phyloP scores from a whole-genome alignment of 2,888 invertebrate species.

The Gari tellinella region DNA sequence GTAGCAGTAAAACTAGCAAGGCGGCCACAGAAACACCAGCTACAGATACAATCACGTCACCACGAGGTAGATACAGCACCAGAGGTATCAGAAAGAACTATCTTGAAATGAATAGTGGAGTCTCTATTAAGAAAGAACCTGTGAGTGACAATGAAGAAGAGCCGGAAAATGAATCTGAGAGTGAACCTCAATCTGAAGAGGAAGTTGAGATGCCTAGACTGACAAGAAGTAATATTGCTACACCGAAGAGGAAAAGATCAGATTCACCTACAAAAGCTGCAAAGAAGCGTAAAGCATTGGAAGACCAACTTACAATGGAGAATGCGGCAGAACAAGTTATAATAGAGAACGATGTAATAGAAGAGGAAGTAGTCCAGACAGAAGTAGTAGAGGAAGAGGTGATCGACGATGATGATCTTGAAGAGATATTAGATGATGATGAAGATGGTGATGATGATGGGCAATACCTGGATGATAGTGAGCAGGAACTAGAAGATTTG shows the following conservation, averaged over 20 bases:
- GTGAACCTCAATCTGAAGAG: slow-evolving; percentile 9
- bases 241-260: not conserved
- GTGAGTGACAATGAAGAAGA: slow-evolving; percentile 31
- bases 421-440: slow-evolving; percentile 19
- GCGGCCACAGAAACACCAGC: slow-evolving; percentile 4
- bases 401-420: slow-evolving; percentile 7
- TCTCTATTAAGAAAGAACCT: slow-evolving; percentile 32
- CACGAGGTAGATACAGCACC: slow-evolving; percentile 57
- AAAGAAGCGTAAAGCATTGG: no score
- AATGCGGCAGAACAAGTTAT: slow-evolving; percentile 1
- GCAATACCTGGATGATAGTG: no score
- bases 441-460: slow-evolving; percentile 16
- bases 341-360: slow-evolving; percentile 15
- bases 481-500: slow-evolving; percentile 1
- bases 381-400: slow-evolving; percentile 17
- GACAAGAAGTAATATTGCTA: not conserved
- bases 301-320: no score
- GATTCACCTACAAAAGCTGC: not conserved
- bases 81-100: slow-evolving; percentile 62
- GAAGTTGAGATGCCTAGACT: slow-evolving; percentile 8
- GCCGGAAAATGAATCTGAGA: not conserved
- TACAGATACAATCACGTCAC: slow-evolving; percentile 1
- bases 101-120: slow-evolving; percentile 49
- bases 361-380: slow-evolving; percentile 15
- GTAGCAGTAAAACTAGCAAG: no score